Percentiles rank a stretch among this genome's conserved stretches.
phyloP scores from a whole-genome alignment of 2,888 invertebrate genomes.

The Ferrisia virgata region DNA sequence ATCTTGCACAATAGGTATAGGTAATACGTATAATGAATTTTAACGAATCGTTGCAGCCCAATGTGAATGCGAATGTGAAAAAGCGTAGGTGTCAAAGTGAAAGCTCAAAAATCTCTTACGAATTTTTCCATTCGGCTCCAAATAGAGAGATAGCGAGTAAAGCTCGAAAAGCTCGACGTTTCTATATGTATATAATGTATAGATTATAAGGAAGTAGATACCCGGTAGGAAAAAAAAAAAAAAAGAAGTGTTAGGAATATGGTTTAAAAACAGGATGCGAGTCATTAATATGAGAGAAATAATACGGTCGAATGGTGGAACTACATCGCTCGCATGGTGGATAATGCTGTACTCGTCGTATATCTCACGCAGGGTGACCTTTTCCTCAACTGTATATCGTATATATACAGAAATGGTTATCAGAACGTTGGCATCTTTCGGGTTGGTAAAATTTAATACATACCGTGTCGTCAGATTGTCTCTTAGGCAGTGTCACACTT shows the following conservation, averaged over 20 bases:
- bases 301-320: background rate
- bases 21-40: background rate
- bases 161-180: background rate
- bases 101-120: too few relatives aligned
- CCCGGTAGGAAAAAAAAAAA: background rate
- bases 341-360: background rate
- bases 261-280: conserved; percentile 16
- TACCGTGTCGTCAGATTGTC: background rate
- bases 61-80: too few relatives aligned
- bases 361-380: background rate
- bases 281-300: conserved; percentile 32
- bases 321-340: background rate
- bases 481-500: background rate
- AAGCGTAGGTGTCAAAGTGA: too few relatives aligned
- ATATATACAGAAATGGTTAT: background rate
- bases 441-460: background rate
- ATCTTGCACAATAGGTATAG: too few relatives aligned
- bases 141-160: too few relatives aligned
- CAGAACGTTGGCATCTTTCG: background rate
- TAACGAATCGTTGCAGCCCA: background rate
- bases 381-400: background rate
- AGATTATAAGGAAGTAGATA: background rate
- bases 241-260: background rate
- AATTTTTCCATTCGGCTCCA: too few relatives aligned
- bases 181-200: background rate